Evolutionary conservation across 2,888 invertebrate genomes (phyloP).

Genomic region (Pammene aurita): DNA sequence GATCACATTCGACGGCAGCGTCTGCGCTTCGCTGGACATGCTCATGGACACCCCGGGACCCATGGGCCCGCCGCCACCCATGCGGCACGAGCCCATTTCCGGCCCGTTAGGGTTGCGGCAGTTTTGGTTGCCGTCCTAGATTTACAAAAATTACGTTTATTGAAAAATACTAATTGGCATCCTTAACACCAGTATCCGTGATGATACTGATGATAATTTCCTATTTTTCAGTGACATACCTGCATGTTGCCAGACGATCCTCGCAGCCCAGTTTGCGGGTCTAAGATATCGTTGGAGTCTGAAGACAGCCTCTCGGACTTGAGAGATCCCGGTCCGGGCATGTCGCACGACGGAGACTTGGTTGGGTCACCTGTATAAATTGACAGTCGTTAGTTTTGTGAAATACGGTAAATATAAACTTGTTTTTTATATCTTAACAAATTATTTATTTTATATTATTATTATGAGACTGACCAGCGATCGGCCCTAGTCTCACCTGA

Average conservation of each 20-base stretch:
- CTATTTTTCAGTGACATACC: constrained; percentile 51
- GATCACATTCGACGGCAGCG: constrained; percentile 89
- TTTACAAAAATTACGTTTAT: background rate
- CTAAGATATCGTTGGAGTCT: constrained; percentile 80
- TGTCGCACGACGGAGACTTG: constrained; percentile 78
- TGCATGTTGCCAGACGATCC: constrained; percentile 72
- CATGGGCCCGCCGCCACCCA: constrained; percentile 72
- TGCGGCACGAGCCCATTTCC: constrained; percentile 77
- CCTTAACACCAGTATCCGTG: too few species aligned
- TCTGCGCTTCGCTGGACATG: constrained; percentile 86
- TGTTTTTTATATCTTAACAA: too few species aligned
- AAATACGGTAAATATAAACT: background rate
- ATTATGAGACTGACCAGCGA: too few species aligned
- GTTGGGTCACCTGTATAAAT: constrained; percentile 74
- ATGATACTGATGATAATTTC: too few species aligned
- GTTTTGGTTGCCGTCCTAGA: constrained; percentile 72
- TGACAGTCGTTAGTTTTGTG: constrained; percentile 4
- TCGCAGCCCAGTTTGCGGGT: constrained; percentile 79
- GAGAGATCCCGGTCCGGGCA: constrained; percentile 78
- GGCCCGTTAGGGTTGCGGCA: constrained; percentile 77
- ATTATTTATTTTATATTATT: too few species aligned
- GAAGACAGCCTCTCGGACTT: constrained; percentile 80
- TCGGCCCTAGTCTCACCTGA: too few species aligned
- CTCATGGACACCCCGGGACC: constrained; percentile 77
- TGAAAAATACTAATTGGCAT: background rate